Evolutionary conservation across 2,113 vertebrate genomes (phyloP).

Genomic region (Carollia perspicillata): DNA sequence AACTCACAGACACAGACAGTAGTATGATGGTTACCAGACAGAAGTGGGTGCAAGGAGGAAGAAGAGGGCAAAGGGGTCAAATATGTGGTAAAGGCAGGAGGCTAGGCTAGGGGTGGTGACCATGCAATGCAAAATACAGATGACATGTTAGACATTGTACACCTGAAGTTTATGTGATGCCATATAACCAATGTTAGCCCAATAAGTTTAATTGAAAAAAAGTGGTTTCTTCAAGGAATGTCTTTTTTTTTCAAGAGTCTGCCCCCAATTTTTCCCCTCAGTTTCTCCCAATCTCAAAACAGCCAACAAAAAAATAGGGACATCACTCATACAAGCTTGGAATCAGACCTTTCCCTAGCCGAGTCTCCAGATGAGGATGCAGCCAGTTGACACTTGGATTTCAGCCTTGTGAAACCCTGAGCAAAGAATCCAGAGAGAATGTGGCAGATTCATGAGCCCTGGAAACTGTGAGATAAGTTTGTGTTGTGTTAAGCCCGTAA

Average conservation of each 20-base stretch:
- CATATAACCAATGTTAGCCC: not conserved
- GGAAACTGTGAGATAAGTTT: not conserved
- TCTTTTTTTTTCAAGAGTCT: not conserved
- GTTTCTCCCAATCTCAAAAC: not conserved
- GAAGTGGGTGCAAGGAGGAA: not conserved
- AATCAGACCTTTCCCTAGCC: not conserved
- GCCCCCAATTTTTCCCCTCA: not conserved
- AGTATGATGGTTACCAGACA: not conserved
- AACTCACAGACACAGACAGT: not conserved
- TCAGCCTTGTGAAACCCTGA: not conserved
- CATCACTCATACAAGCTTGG: not conserved
- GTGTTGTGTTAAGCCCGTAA: not conserved
- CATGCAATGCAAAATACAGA: not conserved
- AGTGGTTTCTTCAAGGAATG: not conserved
- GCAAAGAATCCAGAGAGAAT: not conserved
- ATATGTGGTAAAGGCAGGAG: not conserved
- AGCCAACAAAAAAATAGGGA: not conserved
- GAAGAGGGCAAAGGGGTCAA: not conserved
- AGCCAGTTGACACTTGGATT: not conserved
- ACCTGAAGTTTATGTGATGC: not conserved
- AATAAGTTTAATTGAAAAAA: not conserved
- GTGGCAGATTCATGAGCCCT: not conserved
- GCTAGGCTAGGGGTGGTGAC: not conserved
- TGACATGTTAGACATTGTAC: not conserved
- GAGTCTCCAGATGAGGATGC: not conserved